Conservation (phyloP, 2,797 vertebrate genomes). For the Hypotaenidia philippensis region DNA sequence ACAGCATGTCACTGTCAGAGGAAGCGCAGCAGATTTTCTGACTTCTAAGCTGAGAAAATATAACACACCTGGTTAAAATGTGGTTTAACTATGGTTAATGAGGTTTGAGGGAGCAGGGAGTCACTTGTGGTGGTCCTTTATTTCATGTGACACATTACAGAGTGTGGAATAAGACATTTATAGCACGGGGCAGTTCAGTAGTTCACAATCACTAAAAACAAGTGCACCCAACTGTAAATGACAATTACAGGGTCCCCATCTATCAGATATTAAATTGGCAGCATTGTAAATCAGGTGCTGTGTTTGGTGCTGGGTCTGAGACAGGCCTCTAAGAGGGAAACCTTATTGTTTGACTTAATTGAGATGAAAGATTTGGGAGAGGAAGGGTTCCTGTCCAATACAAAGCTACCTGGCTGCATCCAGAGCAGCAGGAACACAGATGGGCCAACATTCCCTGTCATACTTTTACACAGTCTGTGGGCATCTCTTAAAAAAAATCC, state of each 20-base stretch:
- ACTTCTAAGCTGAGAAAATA: constrained; percentile 27
- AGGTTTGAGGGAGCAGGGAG: not conserved
- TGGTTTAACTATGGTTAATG: not conserved
- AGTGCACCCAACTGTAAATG: constrained; percentile 47
- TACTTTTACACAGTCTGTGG: not conserved
- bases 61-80: not conserved
- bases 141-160: constrained; percentile 24
- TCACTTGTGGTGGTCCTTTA: constrained; percentile 2
- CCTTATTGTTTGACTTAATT: not conserved
- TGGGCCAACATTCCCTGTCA: not conserved
- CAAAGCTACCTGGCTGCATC: not conserved
- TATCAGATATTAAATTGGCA: constrained; percentile 27
- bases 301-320: not conserved
- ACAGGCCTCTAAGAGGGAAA: not conserved
- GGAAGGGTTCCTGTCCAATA: not conserved
- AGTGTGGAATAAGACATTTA: constrained; percentile 51
- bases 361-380: not conserved
- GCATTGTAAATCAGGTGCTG: not conserved
- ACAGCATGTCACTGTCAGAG: not conserved
- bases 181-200: not conserved
- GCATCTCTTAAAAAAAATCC: not conserved
- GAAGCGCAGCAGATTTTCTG: not conserved
- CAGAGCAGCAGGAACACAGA: not conserved
- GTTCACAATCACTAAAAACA: constrained; percentile 61
- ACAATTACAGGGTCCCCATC: not conserved